A percentile compares a stretch with the other conserved stretches of the same genome.
Evolutionary conservation across 2,797 vertebrate genomes (phyloP).

Genomic region (Oryzias sinensis): DNA sequence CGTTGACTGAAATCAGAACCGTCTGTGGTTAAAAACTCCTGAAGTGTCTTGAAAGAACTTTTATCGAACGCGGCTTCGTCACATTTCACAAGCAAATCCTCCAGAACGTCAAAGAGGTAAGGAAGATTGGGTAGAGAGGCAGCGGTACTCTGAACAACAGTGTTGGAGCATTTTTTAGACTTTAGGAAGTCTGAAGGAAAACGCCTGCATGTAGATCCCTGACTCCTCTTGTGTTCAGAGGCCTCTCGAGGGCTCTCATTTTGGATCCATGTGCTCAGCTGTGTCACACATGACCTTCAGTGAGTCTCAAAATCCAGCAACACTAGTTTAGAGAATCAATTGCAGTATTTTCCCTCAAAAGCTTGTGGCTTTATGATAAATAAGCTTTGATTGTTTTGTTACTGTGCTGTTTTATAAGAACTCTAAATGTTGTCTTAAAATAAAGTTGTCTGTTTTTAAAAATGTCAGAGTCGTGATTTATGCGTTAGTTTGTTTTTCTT

Average conservation of each 20-base stretch:
- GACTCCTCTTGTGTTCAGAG: conserved; percentile 14
- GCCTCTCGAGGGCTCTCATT: conserved; percentile 30
- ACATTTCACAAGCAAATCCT: conserved; percentile 1
- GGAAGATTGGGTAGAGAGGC: neutral
- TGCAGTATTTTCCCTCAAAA: conserved; percentile 56
- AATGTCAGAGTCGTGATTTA: conserved; percentile 1
- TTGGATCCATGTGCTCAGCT: conserved; percentile 13
- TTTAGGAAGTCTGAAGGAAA: no score
- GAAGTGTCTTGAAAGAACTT: conserved; percentile 7
- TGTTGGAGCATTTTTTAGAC: conserved; percentile 16
- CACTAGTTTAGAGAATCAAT: conserved; percentile 56
- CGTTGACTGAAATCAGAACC: conserved; percentile 9
- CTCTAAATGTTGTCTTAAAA: conserved; percentile 65
- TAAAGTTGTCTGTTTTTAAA: conserved; percentile 68
- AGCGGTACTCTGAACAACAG: conserved; percentile 4
- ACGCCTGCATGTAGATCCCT: no score
- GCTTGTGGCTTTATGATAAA: conserved; percentile 58
- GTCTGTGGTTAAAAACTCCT: neutral
- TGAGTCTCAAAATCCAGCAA: conserved; percentile 31
- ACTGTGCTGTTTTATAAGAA: conserved; percentile 70
- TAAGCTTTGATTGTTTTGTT: conserved; percentile 59
- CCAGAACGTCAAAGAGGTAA: neutral
- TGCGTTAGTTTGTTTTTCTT: neutral
- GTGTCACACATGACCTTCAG: neutral
- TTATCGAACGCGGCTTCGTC: no score